phyloP scores from a whole-genome alignment of 1,140 invertebrate genomes.

The Zaprionus ornatus region DNA sequence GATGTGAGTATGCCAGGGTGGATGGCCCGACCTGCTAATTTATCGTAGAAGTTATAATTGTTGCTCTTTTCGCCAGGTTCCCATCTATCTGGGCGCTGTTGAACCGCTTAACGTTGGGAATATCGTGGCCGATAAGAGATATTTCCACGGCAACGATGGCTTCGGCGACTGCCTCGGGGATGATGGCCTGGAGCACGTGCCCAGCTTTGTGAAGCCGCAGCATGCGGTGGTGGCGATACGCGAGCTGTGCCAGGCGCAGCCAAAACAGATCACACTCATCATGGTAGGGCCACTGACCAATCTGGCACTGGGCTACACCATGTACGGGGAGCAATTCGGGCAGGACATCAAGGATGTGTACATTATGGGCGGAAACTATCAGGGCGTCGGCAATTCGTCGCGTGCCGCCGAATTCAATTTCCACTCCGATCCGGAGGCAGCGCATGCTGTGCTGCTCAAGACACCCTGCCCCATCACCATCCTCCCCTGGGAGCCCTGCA shows the following conservation, averaged over 20 bases:
- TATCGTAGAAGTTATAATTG: background rate
- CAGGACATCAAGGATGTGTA: constrained; percentile 87
- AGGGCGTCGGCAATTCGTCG: constrained; percentile 88
- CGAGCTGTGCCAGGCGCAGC: constrained; percentile 82
- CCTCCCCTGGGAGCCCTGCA: constrained; percentile 88
- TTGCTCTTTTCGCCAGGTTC: constrained; percentile 85
- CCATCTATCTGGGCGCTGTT: constrained; percentile 87
- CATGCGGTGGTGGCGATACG: constrained; percentile 84
- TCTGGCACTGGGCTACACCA: constrained; percentile 88
- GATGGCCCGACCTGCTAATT: constrained; percentile 72
- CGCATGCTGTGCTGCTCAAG: constrained; percentile 87
- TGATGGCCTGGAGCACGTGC: constrained; percentile 16
- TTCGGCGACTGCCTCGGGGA: constrained; percentile 86
- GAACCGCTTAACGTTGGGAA: constrained; percentile 84
- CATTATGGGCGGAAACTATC: constrained; percentile 91
- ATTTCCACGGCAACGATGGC: constrained; percentile 86
- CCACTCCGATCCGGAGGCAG: constrained; percentile 90
- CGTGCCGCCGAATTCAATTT: constrained; percentile 92
- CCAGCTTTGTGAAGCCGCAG: constrained; percentile 52
- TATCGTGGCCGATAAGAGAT: constrained; percentile 48
- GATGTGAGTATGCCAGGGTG: constrained; percentile 84
- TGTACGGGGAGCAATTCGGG: constrained; percentile 87
- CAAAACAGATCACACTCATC: constrained; percentile 86
- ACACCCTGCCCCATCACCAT: constrained; percentile 86
- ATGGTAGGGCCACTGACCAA: constrained; percentile 91